Base-by-base conservation (phyloP, 2,888 invertebrate species). In the Lycophotia porphyrea region DNA sequence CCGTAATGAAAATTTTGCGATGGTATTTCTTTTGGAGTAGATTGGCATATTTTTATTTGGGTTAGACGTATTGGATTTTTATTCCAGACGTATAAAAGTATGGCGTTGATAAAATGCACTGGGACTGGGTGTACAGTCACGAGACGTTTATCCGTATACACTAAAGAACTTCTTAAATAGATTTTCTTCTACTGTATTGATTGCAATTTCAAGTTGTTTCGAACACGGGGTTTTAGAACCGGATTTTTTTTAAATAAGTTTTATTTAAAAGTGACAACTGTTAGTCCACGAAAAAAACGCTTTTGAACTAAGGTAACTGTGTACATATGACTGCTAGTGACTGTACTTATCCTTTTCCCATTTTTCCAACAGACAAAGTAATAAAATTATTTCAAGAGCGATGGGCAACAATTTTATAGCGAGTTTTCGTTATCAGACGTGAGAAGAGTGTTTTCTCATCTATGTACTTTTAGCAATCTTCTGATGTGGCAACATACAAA, bases 1-100 rank as follows among this genome's bases (percentile, higher is more conserved):
- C 21, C 36, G 82, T 70, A 85, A 77, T 74, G 73, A 71, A 81
- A 71, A 71, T 47, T 66, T 76, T 71, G 71, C 31, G 61, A 64
- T 34, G 27, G 49, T 34, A 69, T 39, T 47, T 21, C 34, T 27
- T 31, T 70, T 52, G 27, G 44, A 71, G 60, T 55, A 44, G 27
- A 84, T 84, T 47, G 76, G 58, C 9, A 69, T 15, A 76, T 63
- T 66, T 81, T 74, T 74, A 74, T 74, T 58, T 42, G 55, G 39
- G 49, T 65, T 31, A 31, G 31, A 79, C 18, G 31, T 68, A 81
- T 81, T 76, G 47, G 47, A 55, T 27, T n/a, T 80, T 81, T 39
- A 66, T 81, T 24, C 0, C 44, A 24, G 31, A 9, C 31, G 4
- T 39, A 52, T 61, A 61, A 78, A 70, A 70, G 13, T 78, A 65